Evolutionary conservation across 2,797 vertebrate genomes (phyloP).

Genomic region (Leucoraja ocellata): DNA sequence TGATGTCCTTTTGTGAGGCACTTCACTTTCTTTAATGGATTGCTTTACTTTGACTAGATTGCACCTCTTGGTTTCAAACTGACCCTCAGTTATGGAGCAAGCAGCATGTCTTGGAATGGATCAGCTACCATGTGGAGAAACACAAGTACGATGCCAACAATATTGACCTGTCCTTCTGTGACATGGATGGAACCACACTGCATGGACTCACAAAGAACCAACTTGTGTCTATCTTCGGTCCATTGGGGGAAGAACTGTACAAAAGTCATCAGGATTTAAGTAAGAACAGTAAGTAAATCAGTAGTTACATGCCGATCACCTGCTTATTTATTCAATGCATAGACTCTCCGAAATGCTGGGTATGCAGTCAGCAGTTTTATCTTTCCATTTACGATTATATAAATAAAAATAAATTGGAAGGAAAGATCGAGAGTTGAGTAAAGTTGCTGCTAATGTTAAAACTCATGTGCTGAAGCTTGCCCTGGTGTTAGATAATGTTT

Average conservation of each 20-base stretch:
- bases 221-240: slow-evolving; percentile 68
- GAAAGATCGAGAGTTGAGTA: not conserved
- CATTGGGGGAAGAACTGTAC: slow-evolving; percentile 68
- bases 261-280: slow-evolving; percentile 71
- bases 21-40: not conserved
- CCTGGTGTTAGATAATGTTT: no score
- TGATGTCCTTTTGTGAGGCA: no score
- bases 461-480: not conserved
- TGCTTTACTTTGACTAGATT: slow-evolving; percentile 50
- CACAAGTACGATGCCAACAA: slow-evolving; percentile 73
- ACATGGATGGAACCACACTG: slow-evolving; percentile 72
- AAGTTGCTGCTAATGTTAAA: not conserved
- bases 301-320: not conserved
- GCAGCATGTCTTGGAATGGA: slow-evolving; percentile 85
- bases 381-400: not conserved
- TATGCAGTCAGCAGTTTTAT: not conserved
- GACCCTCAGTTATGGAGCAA: slow-evolving; percentile 73
- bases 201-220: slow-evolving; percentile 67
- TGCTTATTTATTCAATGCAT: not conserved
- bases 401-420: not conserved
- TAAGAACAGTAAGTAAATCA: slow-evolving; percentile 45
- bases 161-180: slow-evolving; percentile 72
- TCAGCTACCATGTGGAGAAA: slow-evolving; percentile 76
- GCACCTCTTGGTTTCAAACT: slow-evolving; percentile 62
- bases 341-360: not conserved